These are phyloP conservation scores for Pelecanus crispus DNA, from an alignment of 2,113 vertebrate species.

Conservation along the genomic window DNA sequence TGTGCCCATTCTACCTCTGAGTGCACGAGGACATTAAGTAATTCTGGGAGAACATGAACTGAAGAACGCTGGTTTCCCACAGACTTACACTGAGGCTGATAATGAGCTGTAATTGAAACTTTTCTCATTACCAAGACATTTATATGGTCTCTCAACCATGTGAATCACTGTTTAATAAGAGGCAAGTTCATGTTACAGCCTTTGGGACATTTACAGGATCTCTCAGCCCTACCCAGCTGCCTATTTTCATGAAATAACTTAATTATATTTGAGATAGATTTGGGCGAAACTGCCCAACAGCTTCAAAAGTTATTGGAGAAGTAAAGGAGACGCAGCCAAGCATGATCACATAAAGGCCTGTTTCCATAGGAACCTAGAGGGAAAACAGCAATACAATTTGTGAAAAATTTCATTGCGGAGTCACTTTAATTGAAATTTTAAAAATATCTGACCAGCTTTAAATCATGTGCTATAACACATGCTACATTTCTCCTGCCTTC, in stretches of 20 bases:
- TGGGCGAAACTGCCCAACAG: slow-evolving; percentile 44
- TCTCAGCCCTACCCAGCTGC: slow-evolving; percentile 13
- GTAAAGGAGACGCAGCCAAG: slow-evolving; percentile 38
- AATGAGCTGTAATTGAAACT: slow-evolving; percentile 54
- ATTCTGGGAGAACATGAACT: not conserved
- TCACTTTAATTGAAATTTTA: slow-evolving; percentile 35
- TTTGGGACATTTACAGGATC: slow-evolving; percentile 48
- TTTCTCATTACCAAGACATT: slow-evolving; percentile 43
- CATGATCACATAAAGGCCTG: not conserved
- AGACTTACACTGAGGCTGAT: not conserved
- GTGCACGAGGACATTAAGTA: not conserved
- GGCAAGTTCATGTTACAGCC: slow-evolving; percentile 40
- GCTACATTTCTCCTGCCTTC: not conserved
- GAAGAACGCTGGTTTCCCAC: slow-evolving; percentile 12
- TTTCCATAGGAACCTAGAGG: slow-evolving; percentile 56
- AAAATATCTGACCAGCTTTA: slow-evolving; percentile 41
- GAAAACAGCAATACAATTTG: slow-evolving; percentile 34
- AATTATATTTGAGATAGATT: slow-evolving; percentile 29
- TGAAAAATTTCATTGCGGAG: slow-evolving; percentile 19
- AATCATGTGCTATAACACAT: not conserved
- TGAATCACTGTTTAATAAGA: slow-evolving; percentile 46
- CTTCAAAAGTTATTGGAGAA: slow-evolving; percentile 55
- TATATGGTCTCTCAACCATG: slow-evolving; percentile 35
- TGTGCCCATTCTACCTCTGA: not conserved
- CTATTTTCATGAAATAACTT: slow-evolving; percentile 35